A percentile compares a stretch with the other conserved stretches of the same genome.
phyloP scores from a whole-genome alignment of 2,888 invertebrate species.

The Nemotelus pantherinus region DNA sequence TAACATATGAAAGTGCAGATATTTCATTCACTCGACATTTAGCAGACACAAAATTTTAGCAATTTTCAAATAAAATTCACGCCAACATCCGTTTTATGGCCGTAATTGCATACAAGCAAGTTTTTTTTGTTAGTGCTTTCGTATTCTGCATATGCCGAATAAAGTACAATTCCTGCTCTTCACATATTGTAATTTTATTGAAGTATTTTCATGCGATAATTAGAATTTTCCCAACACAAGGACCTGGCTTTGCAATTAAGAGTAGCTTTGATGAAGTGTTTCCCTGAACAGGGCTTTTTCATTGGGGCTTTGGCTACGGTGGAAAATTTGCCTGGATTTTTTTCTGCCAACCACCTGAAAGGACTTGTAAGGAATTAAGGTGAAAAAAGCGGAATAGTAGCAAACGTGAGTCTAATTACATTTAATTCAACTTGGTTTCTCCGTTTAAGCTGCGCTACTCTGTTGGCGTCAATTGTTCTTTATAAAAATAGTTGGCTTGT shows the following conservation, averaged over 20 bases:
- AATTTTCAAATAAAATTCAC: slow-evolving; percentile 2
- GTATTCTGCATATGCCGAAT: background rate
- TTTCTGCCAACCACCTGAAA: too few relatives aligned
- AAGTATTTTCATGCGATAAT: background rate
- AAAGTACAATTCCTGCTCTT: background rate
- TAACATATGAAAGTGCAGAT: background rate
- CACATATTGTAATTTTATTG: background rate
- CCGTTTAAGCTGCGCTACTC: too few relatives aligned
- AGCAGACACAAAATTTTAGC: slow-evolving; percentile 15
- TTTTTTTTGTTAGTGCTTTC: background rate
- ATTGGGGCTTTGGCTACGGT: too few relatives aligned
- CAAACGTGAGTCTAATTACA: too few relatives aligned
- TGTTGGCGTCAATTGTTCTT: too few relatives aligned
- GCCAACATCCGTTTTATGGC: background rate
- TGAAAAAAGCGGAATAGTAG: too few relatives aligned
- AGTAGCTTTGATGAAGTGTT: too few relatives aligned
- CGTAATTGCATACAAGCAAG: background rate
- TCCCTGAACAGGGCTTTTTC: too few relatives aligned
- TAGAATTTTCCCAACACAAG: background rate
- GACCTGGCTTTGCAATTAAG: background rate
- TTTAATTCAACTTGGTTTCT: too few relatives aligned
- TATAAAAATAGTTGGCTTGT: too few relatives aligned
- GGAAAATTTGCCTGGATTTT: too few relatives aligned
- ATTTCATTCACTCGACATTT: slow-evolving; percentile 37
- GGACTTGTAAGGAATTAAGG: too few relatives aligned